Evolutionary conservation across 2,888 invertebrate species (phyloP), one percentile per base, ranked within the genome.

Genomic region (Drosophila sordidapex): DNA sequence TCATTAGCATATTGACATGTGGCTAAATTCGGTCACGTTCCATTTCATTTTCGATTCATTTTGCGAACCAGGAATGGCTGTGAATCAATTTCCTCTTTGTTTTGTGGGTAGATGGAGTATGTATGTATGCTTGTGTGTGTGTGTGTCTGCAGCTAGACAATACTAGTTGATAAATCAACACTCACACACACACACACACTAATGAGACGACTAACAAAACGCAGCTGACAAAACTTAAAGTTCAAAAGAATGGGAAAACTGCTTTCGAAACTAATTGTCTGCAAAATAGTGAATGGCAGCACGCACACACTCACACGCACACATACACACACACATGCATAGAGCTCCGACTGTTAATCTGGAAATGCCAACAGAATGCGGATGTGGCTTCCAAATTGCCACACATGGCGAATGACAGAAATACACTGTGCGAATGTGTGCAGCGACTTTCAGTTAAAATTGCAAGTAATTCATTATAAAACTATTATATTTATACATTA

Each of bases 1-100:
- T 86, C 90, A 86, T 86, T 86, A 86, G 85, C 85, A 86, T 86
- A 86, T 86, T 86, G 85, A 89, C 88, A 86, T 86, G 85, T 86
- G 85, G 90, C 90, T 82, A 80, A 87, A 89, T 79, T 89, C 74
- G 88, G 90, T 86, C 85, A 86, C 85, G 85, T 86, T 89, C 76
- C 85, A 89, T 85, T 80, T 84, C 76, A 80, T 80, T 80, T 80
- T 80, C 56, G 74, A 83, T 70, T 56, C 83, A 83, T 70, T 78
- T 65, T 43, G 38, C 67, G 38, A 62, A 72, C 74, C 68, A 57
- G 21, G 2, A 61, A 70, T 36, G n/a, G 74, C 64, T 79, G 56
- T 70, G 76, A 76, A 87, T 80, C 86, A 90, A 82, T 82, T 89
- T 77, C 59, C 74, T 65, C 72, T 70, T 78, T 81, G 71, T 71